Percentiles rank a stretch among this genome's conserved stretches.
These are phyloP conservation scores for Tachypleus tridentatus DNA, from an alignment of 1,140 invertebrate species.

Conservation along the genomic window DNA sequence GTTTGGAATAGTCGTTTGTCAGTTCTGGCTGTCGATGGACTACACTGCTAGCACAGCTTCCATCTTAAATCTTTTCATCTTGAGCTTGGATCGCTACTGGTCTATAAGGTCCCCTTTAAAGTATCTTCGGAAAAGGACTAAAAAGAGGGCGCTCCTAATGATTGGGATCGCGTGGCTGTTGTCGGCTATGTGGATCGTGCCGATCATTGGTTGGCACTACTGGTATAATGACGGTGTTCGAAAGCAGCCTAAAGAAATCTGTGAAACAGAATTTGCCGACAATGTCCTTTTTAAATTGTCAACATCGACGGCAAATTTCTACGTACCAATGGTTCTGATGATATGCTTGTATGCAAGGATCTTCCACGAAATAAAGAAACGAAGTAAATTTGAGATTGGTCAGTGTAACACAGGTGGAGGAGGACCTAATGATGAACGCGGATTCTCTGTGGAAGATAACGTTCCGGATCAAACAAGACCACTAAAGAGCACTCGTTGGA, in stretches of 20 bases:
- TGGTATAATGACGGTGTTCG: constrained; percentile 19
- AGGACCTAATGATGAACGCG: not conserved
- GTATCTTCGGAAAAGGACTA: constrained; percentile 46
- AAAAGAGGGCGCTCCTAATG: constrained; percentile 41
- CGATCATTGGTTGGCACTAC: constrained; percentile 41
- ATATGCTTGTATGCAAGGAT: constrained; percentile 41
- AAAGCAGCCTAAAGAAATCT: constrained; percentile 24
- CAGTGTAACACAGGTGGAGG: constrained; percentile 4
- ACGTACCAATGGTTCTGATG: constrained; percentile 43
- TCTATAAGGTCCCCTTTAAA: constrained; percentile 47
- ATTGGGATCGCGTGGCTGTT: constrained; percentile 43
- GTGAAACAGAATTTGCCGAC: constrained; percentile 42
- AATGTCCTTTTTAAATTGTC: constrained; percentile 40
- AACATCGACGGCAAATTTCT: constrained; percentile 44
- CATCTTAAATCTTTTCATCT: constrained; percentile 47
- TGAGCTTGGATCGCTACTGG: constrained; percentile 39
- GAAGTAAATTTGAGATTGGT: constrained; percentile 36
- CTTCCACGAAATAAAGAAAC: constrained; percentile 40
- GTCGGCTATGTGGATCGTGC: constrained; percentile 41
- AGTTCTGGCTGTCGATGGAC: constrained; percentile 43
- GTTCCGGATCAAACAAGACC: too few relatives aligned
- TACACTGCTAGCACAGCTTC: constrained; percentile 51
- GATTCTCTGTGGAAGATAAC: too few relatives aligned
- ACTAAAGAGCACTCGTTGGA: too few relatives aligned
- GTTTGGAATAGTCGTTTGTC: constrained; percentile 42